Conservation (phyloP, 2,888 invertebrate genomes). For the Melangyna quadrimaculata region DNA sequence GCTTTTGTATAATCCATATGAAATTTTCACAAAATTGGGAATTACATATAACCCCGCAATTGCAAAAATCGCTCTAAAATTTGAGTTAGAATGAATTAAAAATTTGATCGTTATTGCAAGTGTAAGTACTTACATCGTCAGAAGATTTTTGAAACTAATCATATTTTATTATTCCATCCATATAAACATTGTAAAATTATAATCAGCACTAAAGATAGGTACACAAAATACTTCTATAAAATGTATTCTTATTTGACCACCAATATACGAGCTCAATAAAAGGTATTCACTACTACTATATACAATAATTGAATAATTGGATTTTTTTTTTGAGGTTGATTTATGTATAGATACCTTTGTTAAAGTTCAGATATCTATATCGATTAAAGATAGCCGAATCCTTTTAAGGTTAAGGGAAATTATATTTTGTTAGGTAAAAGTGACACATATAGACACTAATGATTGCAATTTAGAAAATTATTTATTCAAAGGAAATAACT, state of each 20-base stretch:
- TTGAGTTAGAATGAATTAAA: neutral
- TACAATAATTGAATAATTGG: constrained; percentile 42
- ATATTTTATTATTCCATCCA: neutral
- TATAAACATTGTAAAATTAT: too few relatives aligned
- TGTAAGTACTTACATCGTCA: constrained; percentile 7
- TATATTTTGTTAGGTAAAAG: neutral
- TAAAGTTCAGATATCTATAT: neutral
- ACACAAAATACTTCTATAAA: neutral
- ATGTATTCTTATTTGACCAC: neutral
- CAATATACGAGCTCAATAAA: neutral
- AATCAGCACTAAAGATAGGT: neutral
- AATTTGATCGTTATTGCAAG: neutral
- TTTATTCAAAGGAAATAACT: neutral
- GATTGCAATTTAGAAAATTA: neutral
- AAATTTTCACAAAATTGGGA: constrained; percentile 75
- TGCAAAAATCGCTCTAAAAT: constrained; percentile 29
- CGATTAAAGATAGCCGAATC: neutral
- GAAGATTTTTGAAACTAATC: constrained; percentile 11
- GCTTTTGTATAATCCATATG: constrained; percentile 75
- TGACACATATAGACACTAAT: neutral
- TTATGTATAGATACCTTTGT: neutral
- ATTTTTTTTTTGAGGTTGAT: constrained; percentile 16
- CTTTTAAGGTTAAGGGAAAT: neutral
- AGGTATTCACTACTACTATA: neutral
- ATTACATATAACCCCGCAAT: constrained; percentile 55